phyloP scores from a whole-genome alignment of 2,888 invertebrate species.

The Acronicta leporina region DNA sequence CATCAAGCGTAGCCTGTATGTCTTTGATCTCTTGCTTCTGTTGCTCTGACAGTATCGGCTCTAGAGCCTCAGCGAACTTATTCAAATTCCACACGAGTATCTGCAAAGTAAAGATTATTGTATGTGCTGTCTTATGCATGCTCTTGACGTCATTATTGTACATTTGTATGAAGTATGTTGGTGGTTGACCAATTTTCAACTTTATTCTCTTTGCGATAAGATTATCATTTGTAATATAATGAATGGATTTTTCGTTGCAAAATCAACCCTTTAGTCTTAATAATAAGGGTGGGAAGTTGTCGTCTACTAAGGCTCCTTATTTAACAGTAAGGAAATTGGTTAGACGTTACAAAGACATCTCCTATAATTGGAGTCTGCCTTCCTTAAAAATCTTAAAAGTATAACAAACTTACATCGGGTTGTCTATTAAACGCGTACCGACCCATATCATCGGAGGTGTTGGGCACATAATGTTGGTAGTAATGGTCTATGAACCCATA shows the following conservation, averaged over 20 bases:
- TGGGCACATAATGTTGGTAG: constrained; percentile 75
- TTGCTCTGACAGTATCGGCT: constrained; percentile 71
- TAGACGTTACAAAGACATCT: too few species aligned
- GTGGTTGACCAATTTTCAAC: too few species aligned
- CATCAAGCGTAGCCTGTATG: constrained; percentile 63
- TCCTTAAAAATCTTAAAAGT: not conserved
- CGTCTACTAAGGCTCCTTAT: too few species aligned
- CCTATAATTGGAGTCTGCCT: too few species aligned
- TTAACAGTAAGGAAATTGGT: too few species aligned
- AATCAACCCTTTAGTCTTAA: too few species aligned
- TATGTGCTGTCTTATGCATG: not conserved
- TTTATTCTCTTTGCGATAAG: too few species aligned
- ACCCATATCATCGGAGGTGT: constrained; percentile 80
- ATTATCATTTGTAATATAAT: too few species aligned
- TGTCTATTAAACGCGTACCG: constrained; percentile 79
- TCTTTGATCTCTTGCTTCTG: constrained; percentile 69
- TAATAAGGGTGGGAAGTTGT: too few species aligned
- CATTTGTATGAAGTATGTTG: too few species aligned
- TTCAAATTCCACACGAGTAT: constrained; percentile 89
- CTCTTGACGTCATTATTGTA: too few species aligned
- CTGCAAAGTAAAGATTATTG: constrained; percentile 63
- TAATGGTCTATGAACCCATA: constrained; percentile 82
- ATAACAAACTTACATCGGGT: constrained; percentile 69
- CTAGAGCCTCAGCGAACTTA: constrained; percentile 87
- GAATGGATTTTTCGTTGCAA: too few species aligned